Percentiles rank a stretch among this genome's conserved stretches.
phyloP scores from a whole-genome alignment of 2,888 invertebrate species.

The Caprella mutica region DNA sequence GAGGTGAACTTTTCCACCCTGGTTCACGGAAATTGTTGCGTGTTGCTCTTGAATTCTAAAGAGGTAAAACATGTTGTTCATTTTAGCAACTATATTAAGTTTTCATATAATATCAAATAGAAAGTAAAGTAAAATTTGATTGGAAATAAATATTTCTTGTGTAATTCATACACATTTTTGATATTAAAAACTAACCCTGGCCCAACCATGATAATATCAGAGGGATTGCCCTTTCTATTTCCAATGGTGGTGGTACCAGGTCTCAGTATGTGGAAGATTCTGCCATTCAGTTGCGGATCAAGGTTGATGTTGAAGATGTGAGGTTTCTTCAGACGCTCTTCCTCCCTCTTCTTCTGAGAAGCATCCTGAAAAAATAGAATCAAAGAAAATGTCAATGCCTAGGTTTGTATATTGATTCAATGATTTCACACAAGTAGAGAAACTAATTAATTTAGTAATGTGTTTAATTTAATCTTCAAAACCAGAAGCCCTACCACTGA shows the following conservation, averaged over 20 bases:
- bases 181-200: conserved; percentile 41
- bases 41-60: conserved; percentile 46
- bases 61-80: too few relatives aligned
- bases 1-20: conserved; percentile 38
- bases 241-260: conserved; percentile 42
- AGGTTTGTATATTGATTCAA: too few relatives aligned
- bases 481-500: too few relatives aligned
- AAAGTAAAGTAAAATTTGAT: conserved; percentile 2
- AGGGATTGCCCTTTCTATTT: conserved; percentile 39
- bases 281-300: conserved; percentile 47
- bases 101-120: not conserved
- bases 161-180: not conserved
- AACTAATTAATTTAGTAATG: too few relatives aligned
- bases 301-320: conserved; percentile 49
- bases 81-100: not conserved
- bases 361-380: too few relatives aligned
- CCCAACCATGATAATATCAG: conserved; percentile 44
- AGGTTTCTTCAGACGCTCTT: conserved; percentile 42
- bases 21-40: conserved; percentile 41
- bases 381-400: too few relatives aligned
- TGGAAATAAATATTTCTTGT: not conserved
- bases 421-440: too few relatives aligned
- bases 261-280: conserved; percentile 46
- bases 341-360: conserved; percentile 34
- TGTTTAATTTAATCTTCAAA: too few relatives aligned